These are phyloP conservation scores for Aphis gossypii DNA, from an alignment of 1,140 invertebrate genomes.

Conservation along the genomic window DNA sequence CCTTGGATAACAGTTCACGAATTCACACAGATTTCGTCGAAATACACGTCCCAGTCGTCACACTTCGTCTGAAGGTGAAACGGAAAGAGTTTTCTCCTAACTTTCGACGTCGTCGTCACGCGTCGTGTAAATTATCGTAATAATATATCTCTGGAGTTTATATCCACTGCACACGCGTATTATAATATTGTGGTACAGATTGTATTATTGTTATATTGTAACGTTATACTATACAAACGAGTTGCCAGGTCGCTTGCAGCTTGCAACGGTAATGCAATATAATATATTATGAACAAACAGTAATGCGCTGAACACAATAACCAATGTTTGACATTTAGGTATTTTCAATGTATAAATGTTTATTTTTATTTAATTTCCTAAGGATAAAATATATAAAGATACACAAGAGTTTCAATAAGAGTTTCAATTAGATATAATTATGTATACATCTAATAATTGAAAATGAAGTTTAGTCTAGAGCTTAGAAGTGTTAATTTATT, in stretches of 20 bases:
- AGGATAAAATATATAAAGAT: background rate
- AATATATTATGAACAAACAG: background rate
- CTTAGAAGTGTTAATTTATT: background rate
- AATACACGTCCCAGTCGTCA: background rate
- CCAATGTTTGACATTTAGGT: background rate
- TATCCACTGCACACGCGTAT: background rate
- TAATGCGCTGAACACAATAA: background rate
- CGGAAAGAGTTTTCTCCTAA: slow-evolving; percentile 16
- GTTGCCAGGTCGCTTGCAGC: background rate
- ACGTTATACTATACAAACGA: background rate
- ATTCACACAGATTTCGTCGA: background rate
- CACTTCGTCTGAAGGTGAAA: background rate
- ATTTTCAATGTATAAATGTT: background rate
- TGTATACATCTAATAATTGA: background rate
- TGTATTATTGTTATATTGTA: background rate
- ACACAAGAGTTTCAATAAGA: background rate
- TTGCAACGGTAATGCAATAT: background rate
- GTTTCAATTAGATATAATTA: background rate
- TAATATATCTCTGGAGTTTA: background rate
- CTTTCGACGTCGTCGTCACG: slow-evolving; percentile 25
- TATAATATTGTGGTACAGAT: background rate
- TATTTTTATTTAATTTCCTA: background rate
- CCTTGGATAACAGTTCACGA: background rate
- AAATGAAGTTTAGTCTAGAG: background rate
- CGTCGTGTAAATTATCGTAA: background rate